phyloP scores from a whole-genome alignment of 1,140 invertebrate genomes.

The Euura lappo region DNA sequence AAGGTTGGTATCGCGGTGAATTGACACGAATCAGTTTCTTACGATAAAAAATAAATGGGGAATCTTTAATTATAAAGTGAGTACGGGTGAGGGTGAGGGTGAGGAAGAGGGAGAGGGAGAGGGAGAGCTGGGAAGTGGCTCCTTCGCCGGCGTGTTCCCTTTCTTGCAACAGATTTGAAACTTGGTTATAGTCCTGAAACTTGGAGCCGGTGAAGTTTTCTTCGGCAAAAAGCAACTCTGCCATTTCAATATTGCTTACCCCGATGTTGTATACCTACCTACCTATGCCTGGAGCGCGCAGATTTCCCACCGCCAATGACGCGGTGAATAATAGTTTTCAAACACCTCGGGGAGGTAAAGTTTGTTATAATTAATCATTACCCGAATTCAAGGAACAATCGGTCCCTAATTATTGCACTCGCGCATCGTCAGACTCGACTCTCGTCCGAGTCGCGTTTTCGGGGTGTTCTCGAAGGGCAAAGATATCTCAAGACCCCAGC shows the following conservation, averaged over 20 bases:
- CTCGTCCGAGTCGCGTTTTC: background rate
- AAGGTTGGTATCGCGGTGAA: constrained; percentile 64
- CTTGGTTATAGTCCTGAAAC: background rate
- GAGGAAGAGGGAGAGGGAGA: constrained; percentile 16
- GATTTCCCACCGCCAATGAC: background rate
- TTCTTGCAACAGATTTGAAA: background rate
- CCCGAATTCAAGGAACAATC: background rate
- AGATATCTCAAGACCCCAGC: background rate
- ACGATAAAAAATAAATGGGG: constrained; percentile 42
- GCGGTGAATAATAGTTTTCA: constrained; percentile 48
- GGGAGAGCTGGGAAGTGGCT: background rate
- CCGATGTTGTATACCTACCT: no score
- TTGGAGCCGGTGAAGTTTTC: background rate
- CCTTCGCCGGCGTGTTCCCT: background rate
- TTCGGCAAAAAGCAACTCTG: constrained; percentile 18
- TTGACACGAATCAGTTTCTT: constrained; percentile 27
- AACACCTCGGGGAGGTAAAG: constrained; percentile 10
- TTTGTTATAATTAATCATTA: constrained; percentile 29
- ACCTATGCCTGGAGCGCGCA: no score
- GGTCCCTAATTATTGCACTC: background rate
- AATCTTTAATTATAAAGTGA: constrained; percentile 57
- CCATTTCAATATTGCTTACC: constrained; percentile 20
- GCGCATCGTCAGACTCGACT: background rate
- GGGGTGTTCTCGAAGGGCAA: background rate
- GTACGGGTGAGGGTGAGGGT: constrained; percentile 19